phyloP scores from a whole-genome alignment of 2,113 vertebrate species.

The Dicerorhinus sumatrensis region DNA sequence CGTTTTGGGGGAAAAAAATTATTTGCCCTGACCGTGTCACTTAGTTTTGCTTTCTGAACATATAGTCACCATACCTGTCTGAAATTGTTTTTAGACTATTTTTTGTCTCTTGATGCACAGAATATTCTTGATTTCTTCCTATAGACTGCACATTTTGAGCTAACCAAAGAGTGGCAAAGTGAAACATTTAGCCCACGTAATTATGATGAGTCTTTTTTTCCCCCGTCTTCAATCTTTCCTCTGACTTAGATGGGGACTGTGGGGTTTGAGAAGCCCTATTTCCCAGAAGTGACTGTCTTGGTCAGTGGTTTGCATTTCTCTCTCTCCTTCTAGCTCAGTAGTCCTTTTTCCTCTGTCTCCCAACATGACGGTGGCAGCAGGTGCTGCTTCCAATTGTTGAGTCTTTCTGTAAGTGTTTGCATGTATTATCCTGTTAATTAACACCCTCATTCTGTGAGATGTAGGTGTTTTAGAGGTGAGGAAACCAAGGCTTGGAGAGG shows the following conservation, averaged over 20 bases:
- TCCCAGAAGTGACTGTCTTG: neutral
- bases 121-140: neutral
- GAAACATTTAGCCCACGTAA: neutral
- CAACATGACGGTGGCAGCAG: neutral
- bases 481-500: neutral
- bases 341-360: neutral
- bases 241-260: neutral
- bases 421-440: neutral
- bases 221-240: neutral
- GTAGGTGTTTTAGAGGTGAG: neutral
- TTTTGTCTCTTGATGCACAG: neutral
- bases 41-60: neutral
- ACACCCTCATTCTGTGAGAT: neutral
- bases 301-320: neutral
- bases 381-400: neutral
- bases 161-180: neutral
- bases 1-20: accelerated
- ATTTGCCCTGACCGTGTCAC: neutral
- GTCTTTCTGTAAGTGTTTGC: neutral
- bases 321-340: neutral
- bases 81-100: neutral
- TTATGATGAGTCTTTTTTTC: neutral
- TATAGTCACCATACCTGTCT: neutral
- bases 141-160: neutral
- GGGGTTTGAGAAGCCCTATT: neutral